Evolutionary conservation across 2,797 vertebrate species (phyloP), one percentile per base, ranked within the genome.

Genomic region (Clarias fuscus): DNA sequence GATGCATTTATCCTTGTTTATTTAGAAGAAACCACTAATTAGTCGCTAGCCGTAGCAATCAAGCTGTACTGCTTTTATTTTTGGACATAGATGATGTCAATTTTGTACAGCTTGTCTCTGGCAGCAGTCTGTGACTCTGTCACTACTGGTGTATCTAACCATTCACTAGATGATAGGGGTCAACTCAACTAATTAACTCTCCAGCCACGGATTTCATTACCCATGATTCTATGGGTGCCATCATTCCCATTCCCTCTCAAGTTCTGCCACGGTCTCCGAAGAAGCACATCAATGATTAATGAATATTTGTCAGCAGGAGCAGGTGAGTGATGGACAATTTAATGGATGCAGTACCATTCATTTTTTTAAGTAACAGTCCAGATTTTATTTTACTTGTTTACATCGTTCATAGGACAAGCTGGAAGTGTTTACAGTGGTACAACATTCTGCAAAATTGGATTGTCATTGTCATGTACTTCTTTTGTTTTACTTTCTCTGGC

Each of bases 141-240:
- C 67, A 81, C 67, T 71, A 48, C 77, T 72, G 64, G 85, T 81
- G 68, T 81, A 82, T 62, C 58, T 70, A 65, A 73, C 56, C 79
- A 24, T 58, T 85, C 62, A 77, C 80, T 75, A 94, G 95, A 93
- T 93, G 92, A 65, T 94, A 93, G 94, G 94, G 95, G 94, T 95
- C 93, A 93, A 93, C 92, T 90, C 93, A 93, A 88, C 80, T 30
- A 73, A 95, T 96, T 95, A 93, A 93, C 93, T 95, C 92, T 94
- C 94, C 91, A 94, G 93, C 94, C 95, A 94, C 93, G 91, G 94
- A 91, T 95, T 95, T 95, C 93, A 95, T 96, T 95, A 95, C 92
- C 94, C 89, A 3, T 82, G 79, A 93, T 92, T 93, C 92, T 87
- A 92, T 65, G 24, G 27, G 56, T 56, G 33, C 56, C 56, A 78